These are phyloP conservation scores for Aurelia coerulea DNA, from an alignment of 30 jellyfish, hydroid and myxozoan species.

Conservation along the genomic window DNA sequence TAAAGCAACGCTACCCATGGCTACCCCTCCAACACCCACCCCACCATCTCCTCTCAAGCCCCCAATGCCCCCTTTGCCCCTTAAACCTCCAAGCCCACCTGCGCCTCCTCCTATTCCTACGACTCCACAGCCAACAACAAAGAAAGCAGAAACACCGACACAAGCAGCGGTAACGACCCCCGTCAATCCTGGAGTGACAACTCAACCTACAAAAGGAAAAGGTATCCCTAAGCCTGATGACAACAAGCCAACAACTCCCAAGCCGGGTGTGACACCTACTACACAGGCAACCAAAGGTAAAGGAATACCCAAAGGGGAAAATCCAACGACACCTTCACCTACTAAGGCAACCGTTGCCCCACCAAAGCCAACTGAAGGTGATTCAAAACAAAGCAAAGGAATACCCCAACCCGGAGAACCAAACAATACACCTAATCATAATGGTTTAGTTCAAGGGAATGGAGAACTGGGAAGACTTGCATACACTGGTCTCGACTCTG, in stretches of 20 bases:
- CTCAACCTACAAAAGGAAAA: slow-evolving; percentile 43
- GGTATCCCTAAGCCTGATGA: slow-evolving; percentile 29
- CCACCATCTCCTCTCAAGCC: no score
- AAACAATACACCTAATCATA: slow-evolving; percentile 55
- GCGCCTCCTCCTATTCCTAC: slow-evolving; percentile 5
- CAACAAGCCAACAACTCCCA: slow-evolving; percentile 10
- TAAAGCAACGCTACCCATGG: slow-evolving; percentile 10
- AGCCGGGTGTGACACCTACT: slow-evolving; percentile 32
- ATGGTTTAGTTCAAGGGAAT: slow-evolving; percentile 39
- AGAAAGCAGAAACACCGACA: slow-evolving; percentile 5
- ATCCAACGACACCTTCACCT: slow-evolving; percentile 17
- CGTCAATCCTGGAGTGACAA: background rate
- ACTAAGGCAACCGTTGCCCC: slow-evolving; percentile 25
- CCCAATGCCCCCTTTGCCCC: no score
- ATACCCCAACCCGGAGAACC: slow-evolving; percentile 60
- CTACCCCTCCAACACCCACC: background rate
- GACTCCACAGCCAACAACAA: slow-evolving; percentile 5
- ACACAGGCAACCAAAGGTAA: slow-evolving; percentile 29
- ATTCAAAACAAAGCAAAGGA: slow-evolving; percentile 56
- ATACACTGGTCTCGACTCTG: background rate
- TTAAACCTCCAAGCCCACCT: no score
- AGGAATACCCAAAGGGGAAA: slow-evolving; percentile 37
- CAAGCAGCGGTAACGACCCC: slow-evolving; percentile 11
- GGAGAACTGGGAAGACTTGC: background rate
- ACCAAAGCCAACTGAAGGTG: slow-evolving; percentile 37